Conservation (phyloP, 2,888 invertebrate species). For the Agrochola macilenta region DNA sequence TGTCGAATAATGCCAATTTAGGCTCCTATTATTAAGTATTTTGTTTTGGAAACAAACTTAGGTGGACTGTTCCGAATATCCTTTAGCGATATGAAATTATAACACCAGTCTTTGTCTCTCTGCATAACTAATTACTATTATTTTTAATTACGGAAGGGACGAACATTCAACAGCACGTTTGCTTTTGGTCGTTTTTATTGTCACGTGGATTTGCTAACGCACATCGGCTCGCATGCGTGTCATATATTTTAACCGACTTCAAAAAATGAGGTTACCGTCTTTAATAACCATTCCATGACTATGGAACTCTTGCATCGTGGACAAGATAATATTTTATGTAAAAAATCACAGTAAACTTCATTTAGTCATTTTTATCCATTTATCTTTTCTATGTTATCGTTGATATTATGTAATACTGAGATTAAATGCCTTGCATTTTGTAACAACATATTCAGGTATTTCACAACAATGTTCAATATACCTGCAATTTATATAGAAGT, state of each 20-base stretch:
- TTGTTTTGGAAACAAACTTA: background rate
- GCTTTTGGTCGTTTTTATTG: too few species aligned
- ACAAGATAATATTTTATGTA: background rate
- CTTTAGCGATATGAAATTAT: background rate
- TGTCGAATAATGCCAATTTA: background rate
- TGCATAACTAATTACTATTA: background rate
- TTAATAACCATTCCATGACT: background rate
- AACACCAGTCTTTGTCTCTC: background rate
- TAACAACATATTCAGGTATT: background rate
- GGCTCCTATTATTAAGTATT: background rate
- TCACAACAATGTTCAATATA: conserved; percentile 22
- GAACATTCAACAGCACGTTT: background rate
- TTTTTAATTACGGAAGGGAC: background rate
- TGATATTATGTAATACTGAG: conserved; percentile 7
- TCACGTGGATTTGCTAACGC: background rate
- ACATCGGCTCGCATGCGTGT: background rate
- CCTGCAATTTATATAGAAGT: conserved; percentile 11
- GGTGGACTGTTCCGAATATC: background rate
- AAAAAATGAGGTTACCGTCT: background rate
- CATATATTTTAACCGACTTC: background rate
- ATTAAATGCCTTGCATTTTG: background rate
- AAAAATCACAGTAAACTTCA: background rate
- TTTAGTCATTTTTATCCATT: too few species aligned
- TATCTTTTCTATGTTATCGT: background rate
- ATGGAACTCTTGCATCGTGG: background rate